Evolutionary conservation across 92 coral and sea anemone genomes (phyloP), one percentile per base, ranked within the genome.

Genomic region (Paramuricea clavata): DNA sequence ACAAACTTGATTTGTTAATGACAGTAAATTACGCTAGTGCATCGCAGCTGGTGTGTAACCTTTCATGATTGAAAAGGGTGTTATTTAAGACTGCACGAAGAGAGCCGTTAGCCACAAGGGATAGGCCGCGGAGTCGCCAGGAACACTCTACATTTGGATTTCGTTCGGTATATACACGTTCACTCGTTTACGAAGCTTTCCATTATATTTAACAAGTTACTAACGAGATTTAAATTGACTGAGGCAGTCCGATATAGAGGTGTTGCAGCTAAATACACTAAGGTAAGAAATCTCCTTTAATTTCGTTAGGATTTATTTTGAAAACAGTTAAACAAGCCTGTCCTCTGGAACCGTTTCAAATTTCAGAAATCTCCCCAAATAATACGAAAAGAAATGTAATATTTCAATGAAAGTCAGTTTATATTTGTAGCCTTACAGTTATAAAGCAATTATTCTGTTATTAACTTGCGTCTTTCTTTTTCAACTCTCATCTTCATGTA

Each of bases 41-140:
- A 36, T 35, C 72, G 84, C 84, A 79, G 84, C 84, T 79, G 84
- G 72, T 79, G 59, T 43, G 84, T 79, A 79, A 79, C 84, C 84
- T 79, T 79, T 52, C 71, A 79, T 79, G 84, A 79, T 79, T 79
- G 84, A 79, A 79, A 79, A 27, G 67, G 73, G 73, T 67, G 73
- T 79, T 79, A 79, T 79, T 79, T 79, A 79, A 79, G 84, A 61
- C 72, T 79, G 69, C 59, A 79, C 54, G 73, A 79, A 79, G 35
- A 23, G 73, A 59, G 54, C 57, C 57, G 73, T 60, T 60, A 21
- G 56, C 73, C 84, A 79, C 84, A 76, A 76, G 33, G 10, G 79
- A 73, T 73, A 42, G 82, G 47, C 69, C 64, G 52, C 69, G 44
- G 69, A 76, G 2, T 36, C 44, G 82, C 41, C 25, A 49, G 44